Evolutionary conservation across 2,888 invertebrate species (phyloP), one percentile per base, ranked within the genome.

Genomic region (Cinara cedri): DNA sequence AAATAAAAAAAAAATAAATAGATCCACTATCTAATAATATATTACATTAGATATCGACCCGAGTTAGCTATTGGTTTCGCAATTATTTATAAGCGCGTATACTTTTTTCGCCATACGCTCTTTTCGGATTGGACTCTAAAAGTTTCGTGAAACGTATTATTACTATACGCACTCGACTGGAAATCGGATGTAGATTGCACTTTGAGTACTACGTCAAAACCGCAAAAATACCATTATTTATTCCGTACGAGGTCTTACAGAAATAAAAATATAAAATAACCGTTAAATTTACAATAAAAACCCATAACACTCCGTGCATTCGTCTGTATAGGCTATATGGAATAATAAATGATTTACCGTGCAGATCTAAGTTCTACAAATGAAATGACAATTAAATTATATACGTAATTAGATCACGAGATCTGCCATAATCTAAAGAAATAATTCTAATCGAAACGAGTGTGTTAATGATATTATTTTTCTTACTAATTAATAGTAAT

Each of bases 331-430:
- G 16, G 49, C 49, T 66, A 24, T 49, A 24, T 6, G 11, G 16
- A 49, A 66, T 49, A 66, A 4, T 24, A 13, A 1, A 66, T 49
- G 66, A 66, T 66, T 66, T 11, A 66, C 49, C 11, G 66, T 24
- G 34, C 34, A 34, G 34, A 34, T 66, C 26, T 63, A 16, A n/a
- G 49, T 49, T 57, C 21, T 11, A n/a, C 1, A 55, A 21, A 51
- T 8, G 16, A 34, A 34, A 34, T 34, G 34, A 34, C 34, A 6
- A 34, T 34, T 4, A 4, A 3, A 34, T 6, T 34, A 34, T 34
- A n/a, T n/a, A n/a, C n/a, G n/a, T n/a, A n/a, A n/a, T n/a, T n/a
- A 34, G 6, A 34, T 34, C 34, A 6, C 34, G 6, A 34, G 34
- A 34, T 34, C 34, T 34, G 6, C 34, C 3, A 34, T 4, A 34